These are phyloP conservation scores for Tenthredo distinguenda DNA, from an alignment of 2,888 invertebrate species.

Conservation along the genomic window DNA sequence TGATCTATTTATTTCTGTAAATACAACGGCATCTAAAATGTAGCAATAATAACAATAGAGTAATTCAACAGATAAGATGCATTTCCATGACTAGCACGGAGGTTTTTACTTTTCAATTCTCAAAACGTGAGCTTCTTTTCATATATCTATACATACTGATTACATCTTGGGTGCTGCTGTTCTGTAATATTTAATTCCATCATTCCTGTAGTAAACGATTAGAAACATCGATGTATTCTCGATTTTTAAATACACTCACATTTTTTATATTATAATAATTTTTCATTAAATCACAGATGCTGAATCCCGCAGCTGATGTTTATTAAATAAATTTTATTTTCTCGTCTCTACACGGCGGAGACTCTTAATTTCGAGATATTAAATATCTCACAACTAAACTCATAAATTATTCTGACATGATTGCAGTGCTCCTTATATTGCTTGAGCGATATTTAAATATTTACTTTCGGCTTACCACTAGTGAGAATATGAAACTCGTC, in stretches of 20 bases:
- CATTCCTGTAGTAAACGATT: not conserved
- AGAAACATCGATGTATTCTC: not conserved
- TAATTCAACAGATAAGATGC: slow-evolving; percentile 22
- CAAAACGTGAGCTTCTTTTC: slow-evolving; percentile 16
- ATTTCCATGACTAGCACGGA: slow-evolving; percentile 18
- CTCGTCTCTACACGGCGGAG: not conserved
- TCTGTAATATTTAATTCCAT: not conserved
- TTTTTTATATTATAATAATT: slow-evolving; percentile 5
- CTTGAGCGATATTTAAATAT: not conserved
- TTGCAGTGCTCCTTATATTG: not conserved
- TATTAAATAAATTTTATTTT: not conserved
- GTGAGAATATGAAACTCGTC: not conserved
- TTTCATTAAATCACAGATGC: slow-evolving; percentile 13
- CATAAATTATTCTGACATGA: slow-evolving; percentile 26
- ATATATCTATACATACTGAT: not conserved
- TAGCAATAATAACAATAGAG: slow-evolving; percentile 44
- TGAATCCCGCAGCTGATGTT: not conserved
- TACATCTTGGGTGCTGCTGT: not conserved
- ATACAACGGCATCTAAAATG: slow-evolving; percentile 36
- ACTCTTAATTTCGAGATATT: not conserved
- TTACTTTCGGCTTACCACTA: not conserved
- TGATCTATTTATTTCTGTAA: slow-evolving; percentile 43
- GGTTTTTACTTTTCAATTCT: not conserved
- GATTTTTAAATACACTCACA: slow-evolving; percentile 24
- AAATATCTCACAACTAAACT: not conserved